phyloP scores from a whole-genome alignment of 2,113 vertebrate genomes.

The Hemiprocne comata region DNA sequence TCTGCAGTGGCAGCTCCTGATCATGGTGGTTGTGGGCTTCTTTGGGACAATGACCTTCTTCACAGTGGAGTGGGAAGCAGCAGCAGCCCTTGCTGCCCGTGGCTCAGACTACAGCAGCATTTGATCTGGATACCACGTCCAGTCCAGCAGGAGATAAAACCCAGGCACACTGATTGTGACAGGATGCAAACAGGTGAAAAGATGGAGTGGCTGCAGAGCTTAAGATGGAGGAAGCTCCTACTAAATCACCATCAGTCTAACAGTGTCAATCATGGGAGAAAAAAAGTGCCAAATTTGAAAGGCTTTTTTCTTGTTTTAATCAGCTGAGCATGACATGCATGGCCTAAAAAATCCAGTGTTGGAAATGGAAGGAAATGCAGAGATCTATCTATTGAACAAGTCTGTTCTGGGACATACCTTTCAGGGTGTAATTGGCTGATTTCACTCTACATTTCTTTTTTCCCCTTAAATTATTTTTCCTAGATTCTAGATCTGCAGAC shows the following conservation, averaged over 20 bases:
- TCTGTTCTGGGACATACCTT: not conserved
- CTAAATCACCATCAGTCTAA: not conserved
- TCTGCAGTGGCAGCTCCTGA: conserved; percentile 95
- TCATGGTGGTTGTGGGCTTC: conserved; percentile 88
- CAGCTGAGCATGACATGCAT: not conserved
- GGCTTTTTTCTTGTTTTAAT: not conserved
- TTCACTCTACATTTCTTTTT: not conserved
- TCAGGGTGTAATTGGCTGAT: not conserved
- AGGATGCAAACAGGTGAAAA: not conserved
- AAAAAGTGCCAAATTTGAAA: not conserved
- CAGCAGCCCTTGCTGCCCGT: conserved; percentile 61
- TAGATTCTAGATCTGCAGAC: not conserved
- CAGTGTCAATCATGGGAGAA: not conserved
- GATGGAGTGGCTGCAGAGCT: not conserved
- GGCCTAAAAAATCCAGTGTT: not conserved
- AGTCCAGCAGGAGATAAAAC: not conserved
- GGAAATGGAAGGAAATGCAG: not conserved
- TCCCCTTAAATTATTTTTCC: not conserved
- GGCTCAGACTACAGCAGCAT: conserved; percentile 88
- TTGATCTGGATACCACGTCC: conserved; percentile 50
- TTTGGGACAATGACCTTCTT: conserved; percentile 91
- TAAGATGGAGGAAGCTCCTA: not conserved
- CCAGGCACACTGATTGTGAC: fast-evolving
- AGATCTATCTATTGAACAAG: not conserved
- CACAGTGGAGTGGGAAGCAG: conserved; percentile 82